phyloP scores from a whole-genome alignment of 2,888 invertebrate species.

The Orthonychiurus folsomi region DNA sequence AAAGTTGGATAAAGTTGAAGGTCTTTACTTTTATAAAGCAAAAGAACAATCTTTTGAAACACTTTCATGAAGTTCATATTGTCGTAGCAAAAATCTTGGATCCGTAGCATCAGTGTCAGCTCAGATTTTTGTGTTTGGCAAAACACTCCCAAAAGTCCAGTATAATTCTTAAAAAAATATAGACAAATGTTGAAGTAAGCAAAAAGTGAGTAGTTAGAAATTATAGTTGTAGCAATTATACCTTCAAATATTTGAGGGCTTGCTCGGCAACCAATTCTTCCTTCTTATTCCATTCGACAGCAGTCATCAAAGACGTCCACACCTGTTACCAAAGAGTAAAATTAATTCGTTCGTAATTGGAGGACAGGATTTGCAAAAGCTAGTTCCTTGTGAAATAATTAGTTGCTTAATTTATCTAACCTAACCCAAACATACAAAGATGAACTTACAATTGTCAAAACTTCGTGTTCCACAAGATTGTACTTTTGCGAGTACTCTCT shows the following conservation, averaged over 20 bases:
- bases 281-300: slow-evolving; percentile 97
- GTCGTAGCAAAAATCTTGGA: slow-evolving; percentile 96
- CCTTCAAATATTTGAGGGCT: slow-evolving; percentile 77
- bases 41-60: slow-evolving; percentile 92
- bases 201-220: neutral
- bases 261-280: slow-evolving; percentile 94
- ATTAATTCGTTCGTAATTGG: neutral
- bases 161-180: slow-evolving; percentile 52
- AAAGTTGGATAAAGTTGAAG: neutral
- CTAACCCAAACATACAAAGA: too few relatives aligned
- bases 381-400: too few relatives aligned
- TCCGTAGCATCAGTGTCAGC: slow-evolving; percentile 76
- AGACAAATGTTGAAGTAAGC: neutral
- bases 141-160: slow-evolving; percentile 76
- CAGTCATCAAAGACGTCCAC: slow-evolving; percentile 90
- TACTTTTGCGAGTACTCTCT: slow-evolving; percentile 72
- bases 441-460: slow-evolving; percentile 68
- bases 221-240: slow-evolving; percentile 19
- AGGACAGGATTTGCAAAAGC: too few relatives aligned
- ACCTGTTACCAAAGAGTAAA: slow-evolving; percentile 54
- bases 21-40: slow-evolving; percentile 83
- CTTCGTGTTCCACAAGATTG: slow-evolving; percentile 82
- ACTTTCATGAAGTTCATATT: slow-evolving; percentile 99
- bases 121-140: slow-evolving; percentile 78
- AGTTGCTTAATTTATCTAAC: too few relatives aligned